Evolutionary conservation across 1,140 invertebrate genomes (phyloP).

Genomic region (Rhagoletis zephyria): DNA sequence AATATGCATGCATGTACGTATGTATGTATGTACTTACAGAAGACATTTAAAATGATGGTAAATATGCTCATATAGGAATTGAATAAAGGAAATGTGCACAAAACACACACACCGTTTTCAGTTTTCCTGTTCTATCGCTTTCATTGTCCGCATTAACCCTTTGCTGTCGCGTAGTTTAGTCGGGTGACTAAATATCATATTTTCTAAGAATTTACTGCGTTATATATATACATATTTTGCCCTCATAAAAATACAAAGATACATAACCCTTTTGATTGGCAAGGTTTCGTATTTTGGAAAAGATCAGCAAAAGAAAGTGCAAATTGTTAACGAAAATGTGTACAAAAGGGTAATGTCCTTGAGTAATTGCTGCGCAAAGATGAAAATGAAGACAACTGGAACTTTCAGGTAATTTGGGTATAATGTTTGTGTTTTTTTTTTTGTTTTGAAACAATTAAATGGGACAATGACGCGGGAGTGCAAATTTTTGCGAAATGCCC

Average conservation of each 20-base stretch:
- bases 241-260: slow-evolving; percentile 33
- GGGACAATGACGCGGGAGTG: slow-evolving; percentile 5
- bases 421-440: not conserved
- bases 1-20: not conserved
- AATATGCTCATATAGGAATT: not conserved
- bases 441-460: not conserved
- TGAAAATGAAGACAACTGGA: not conserved
- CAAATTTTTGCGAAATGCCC: not conserved
- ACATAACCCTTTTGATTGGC: slow-evolving; percentile 40
- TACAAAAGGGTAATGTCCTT: not conserved
- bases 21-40: not conserved
- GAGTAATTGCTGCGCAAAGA: not conserved
- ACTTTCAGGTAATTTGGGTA: not conserved
- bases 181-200: not conserved
- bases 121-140: not conserved
- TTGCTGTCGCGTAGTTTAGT: not conserved
- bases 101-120: not conserved
- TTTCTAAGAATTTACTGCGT: not conserved
- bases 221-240: slow-evolving; percentile 14
- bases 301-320: not conserved
- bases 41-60: not conserved
- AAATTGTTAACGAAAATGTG: not conserved
- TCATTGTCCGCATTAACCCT: slow-evolving; percentile 9
- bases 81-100: not conserved
- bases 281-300: not conserved